Evolutionary conservation across 2,113 vertebrate genomes (phyloP).

Genomic region (Marcusenius ussheri): DNA sequence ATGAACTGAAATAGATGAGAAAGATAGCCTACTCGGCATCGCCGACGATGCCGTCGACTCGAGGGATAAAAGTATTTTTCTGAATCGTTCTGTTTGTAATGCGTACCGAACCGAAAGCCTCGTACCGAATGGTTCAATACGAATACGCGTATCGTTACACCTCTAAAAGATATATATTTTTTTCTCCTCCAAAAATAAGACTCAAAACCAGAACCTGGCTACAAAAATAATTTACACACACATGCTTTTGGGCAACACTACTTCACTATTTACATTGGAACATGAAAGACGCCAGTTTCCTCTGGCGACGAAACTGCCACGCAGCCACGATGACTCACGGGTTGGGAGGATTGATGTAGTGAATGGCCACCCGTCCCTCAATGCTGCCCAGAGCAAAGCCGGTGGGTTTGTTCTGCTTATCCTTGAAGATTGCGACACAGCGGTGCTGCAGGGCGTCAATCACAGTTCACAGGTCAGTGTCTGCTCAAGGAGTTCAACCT

Average conservation of each 20-base stretch:
- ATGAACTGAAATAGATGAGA: no score
- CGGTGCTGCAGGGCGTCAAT: constrained; percentile 68
- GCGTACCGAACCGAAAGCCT: no score
- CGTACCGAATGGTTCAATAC: no score
- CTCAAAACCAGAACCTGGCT: background rate
- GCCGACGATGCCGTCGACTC: no score
- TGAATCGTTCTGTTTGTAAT: no score
- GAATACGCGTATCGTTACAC: no score
- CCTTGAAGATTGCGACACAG: constrained; percentile 98
- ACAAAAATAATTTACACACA: background rate
- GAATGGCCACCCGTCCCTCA: constrained; percentile 94
- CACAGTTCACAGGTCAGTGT: background rate
- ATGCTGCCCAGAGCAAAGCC: constrained; percentile 97
- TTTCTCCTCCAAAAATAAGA: background rate
- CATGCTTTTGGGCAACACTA: background rate
- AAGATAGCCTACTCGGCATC: no score
- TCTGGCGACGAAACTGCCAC: background rate
- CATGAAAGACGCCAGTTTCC: background rate
- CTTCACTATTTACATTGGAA: background rate
- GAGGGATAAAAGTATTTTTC: no score
- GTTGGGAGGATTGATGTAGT: constrained; percentile 96
- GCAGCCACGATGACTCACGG: constrained; percentile 70
- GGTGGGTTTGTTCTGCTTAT: constrained; percentile 98
- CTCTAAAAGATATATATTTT: background rate
- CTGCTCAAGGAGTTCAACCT: background rate